phyloP scores from a whole-genome alignment of 2,888 invertebrate genomes.

The Tinea pellionella region DNA sequence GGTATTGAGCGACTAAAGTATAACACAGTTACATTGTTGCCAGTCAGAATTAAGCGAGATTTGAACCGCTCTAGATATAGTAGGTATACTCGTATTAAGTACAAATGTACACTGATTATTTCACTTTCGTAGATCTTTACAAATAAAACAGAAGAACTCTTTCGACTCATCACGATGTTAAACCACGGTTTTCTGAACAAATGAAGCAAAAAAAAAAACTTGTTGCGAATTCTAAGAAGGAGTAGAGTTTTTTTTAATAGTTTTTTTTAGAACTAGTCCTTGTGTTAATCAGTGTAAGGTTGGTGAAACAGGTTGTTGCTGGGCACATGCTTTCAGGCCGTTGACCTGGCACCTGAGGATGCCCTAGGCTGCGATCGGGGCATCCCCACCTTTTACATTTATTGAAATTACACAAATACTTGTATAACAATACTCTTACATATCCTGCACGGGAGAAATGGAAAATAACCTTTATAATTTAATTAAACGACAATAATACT shows the following conservation, averaged over 20 bases:
- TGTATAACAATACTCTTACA: no score
- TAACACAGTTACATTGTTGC: no score
- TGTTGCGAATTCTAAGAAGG: constrained; percentile 6
- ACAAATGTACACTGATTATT: no score
- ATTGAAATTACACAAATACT: not conserved
- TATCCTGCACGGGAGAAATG: no score
- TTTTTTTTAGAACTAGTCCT: constrained; percentile 9
- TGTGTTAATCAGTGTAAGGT: not conserved
- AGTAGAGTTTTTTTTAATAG: not conserved
- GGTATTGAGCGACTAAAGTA: no score
- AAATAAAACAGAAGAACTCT: not conserved
- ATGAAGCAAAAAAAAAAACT: not conserved
- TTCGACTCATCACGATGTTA: not conserved
- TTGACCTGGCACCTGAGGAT: constrained; percentile 8
- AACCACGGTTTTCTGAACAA: not conserved
- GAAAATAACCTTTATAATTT: not conserved
- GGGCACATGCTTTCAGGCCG: not conserved
- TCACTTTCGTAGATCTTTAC: no score
- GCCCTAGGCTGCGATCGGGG: not conserved
- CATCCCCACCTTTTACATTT: not conserved
- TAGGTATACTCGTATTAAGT: no score
- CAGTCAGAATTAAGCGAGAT: no score
- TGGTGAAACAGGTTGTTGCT: constrained; percentile 10
- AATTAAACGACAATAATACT: not conserved
- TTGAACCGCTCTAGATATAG: no score